phyloP scores from a whole-genome alignment of 2,888 invertebrate species.

The Temnothorax unifasciatus region DNA sequence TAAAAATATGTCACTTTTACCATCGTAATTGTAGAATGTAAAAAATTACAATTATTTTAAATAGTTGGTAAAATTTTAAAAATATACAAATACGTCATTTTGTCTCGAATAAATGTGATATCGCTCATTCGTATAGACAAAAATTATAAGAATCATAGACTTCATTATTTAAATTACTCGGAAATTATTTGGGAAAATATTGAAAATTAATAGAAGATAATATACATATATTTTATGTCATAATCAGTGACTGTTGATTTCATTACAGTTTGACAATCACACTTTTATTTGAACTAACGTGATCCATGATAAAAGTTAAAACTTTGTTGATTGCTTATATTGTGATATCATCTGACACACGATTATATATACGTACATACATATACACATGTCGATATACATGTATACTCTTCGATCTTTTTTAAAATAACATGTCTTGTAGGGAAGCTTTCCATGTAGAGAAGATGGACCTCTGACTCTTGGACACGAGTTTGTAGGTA shows the following conservation, averaged over 20 bases:
- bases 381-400: neutral
- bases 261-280: neutral
- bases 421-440: constrained; percentile 58
- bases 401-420: neutral
- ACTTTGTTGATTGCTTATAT: neutral
- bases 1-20: neutral
- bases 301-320: neutral
- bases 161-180: constrained; percentile 1
- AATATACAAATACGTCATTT: neutral
- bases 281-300: neutral
- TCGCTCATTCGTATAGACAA: neutral
- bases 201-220: neutral
- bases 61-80: neutral
- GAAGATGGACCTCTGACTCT: constrained; percentile 87
- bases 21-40: neutral
- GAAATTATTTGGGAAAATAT: constrained; percentile 1
- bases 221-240: neutral
- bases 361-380: neutral
- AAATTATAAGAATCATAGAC: neutral
- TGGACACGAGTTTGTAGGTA: constrained; percentile 91
- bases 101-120: neutral
- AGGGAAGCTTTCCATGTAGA: constrained; percentile 91
- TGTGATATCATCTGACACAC: neutral
- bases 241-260: neutral
- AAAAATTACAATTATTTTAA: neutral